Evolutionary conservation across 2,888 invertebrate species (phyloP).

Genomic region (Flexamia atlantica): DNA sequence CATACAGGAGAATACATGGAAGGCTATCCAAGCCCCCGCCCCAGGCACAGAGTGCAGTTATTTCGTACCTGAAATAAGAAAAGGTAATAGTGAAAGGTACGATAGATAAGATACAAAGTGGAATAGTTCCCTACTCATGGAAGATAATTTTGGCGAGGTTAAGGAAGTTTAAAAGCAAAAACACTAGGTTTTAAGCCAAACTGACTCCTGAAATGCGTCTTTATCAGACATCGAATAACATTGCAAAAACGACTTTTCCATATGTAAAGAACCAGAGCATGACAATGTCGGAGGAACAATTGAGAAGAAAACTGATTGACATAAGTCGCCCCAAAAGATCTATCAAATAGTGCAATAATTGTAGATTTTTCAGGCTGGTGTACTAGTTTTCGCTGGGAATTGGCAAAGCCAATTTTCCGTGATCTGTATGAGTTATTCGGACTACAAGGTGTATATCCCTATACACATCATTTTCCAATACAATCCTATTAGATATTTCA

Average conservation of each 20-base stretch:
- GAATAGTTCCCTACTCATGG: neutral
- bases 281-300: too few species aligned
- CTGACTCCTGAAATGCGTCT: neutral
- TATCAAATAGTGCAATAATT: neutral
- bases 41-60: too few species aligned
- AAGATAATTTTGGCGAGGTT: neutral
- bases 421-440: neutral
- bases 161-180: conserved; percentile 12
- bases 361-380: conserved; percentile 5
- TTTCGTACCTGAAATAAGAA: too few species aligned
- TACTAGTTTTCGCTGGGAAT: neutral
- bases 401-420: neutral
- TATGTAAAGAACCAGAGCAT: neutral
- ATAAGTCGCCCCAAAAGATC: too few species aligned
- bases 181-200: neutral
- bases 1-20: neutral
- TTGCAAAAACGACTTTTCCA: neutral
- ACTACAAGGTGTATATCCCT: too few species aligned
- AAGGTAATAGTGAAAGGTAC: too few species aligned
- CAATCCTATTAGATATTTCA: neutral
- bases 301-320: too few species aligned
- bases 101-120: too few species aligned
- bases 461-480: too few species aligned
- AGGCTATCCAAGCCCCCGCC: neutral
- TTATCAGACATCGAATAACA: neutral